These are phyloP conservation scores for Nanorana parkeri DNA, from an alignment of 2,113 vertebrate genomes.

Conservation along the genomic window DNA sequence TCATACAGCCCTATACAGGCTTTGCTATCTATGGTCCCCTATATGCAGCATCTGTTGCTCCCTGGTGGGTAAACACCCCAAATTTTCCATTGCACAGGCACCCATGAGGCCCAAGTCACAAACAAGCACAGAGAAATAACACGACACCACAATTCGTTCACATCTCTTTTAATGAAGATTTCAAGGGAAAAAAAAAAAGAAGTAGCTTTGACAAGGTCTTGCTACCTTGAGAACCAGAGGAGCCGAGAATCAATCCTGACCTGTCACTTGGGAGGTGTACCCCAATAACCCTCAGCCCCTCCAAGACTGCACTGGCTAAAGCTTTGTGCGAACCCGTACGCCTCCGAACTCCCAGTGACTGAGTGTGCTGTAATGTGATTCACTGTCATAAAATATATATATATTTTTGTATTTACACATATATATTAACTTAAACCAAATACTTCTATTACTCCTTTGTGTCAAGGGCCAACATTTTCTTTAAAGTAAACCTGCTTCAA, in stretches of 20 bases:
- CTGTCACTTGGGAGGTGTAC: conserved; percentile 1
- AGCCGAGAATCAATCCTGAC: conserved; percentile 61
- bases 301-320: conserved; percentile 55
- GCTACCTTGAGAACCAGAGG: conserved; percentile 69
- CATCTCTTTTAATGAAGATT: conserved; percentile 75
- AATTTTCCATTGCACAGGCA: too few species aligned
- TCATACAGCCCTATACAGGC: too few species aligned
- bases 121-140: not conserved
- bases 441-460: not conserved
- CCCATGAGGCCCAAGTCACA: too few species aligned
- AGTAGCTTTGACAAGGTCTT: conserved; percentile 73
- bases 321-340: conserved; percentile 59
- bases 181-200: conserved; percentile 60
- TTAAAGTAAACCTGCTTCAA: not conserved
- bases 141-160: conserved; percentile 7
- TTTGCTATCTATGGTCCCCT: too few species aligned
- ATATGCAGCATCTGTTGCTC: too few species aligned
- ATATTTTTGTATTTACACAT: conserved; percentile 19
- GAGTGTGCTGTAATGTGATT: conserved; percentile 4
- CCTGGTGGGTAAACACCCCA: too few species aligned
- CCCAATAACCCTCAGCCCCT: conserved; percentile 2
- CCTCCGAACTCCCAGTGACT: conserved; percentile 62
- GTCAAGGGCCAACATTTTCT: not conserved
- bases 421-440: conserved; percentile 17
- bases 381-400: conserved; percentile 35